Evolutionary conservation across 2,797 vertebrate species (phyloP), one percentile per base, ranked within the genome.

Genomic region (Eulemur mongoz): DNA sequence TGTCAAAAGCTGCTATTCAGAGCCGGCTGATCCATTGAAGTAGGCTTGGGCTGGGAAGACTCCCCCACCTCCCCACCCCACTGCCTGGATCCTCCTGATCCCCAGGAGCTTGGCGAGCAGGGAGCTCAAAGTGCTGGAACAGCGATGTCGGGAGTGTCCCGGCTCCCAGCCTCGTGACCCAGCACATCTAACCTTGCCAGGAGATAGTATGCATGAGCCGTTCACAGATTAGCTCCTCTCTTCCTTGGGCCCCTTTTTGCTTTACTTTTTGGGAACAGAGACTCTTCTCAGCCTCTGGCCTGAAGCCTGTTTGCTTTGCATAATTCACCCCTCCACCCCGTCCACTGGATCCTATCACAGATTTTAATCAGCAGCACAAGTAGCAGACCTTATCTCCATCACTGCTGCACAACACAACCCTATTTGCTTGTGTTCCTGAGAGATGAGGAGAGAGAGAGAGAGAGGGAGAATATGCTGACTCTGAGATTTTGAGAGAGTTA

Each of bases 1-100:
- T 97, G 98, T 98, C 97, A 97, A 97, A 97, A 96, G 97, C 98
- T 93, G 91, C 97, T 94, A 93, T 97, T 96, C 98, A 93, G 97
- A 82, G 82, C 72, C 79, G 93, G 86, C 94, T 93, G 96, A 97
- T 96, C 89, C 95, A 94, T 78, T 94, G 96, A 93, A 97, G 96
- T 59, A 80, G 67, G 91, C 85, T 93, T 97, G 73, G 76, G 76
- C 96, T 96, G 91, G 89, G 75, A 89, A 80, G 88, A 67, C 84
- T 86, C 18, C 43, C 91, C 61, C 50, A 59, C 12, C 17, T 17
- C 32, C n/a, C 27, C 27, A 22, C 72, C 65, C 48, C 40, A 80
- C 91, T 63, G 72, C 67, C 38, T 73, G 43, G 22, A 59, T 87
- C 89, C 94, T 91, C 82, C 83, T 57, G n/a, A 50, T 50, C 70